Evolutionary conservation across 1,140 invertebrate genomes (phyloP).

Genomic region (Orchesella cincta): DNA sequence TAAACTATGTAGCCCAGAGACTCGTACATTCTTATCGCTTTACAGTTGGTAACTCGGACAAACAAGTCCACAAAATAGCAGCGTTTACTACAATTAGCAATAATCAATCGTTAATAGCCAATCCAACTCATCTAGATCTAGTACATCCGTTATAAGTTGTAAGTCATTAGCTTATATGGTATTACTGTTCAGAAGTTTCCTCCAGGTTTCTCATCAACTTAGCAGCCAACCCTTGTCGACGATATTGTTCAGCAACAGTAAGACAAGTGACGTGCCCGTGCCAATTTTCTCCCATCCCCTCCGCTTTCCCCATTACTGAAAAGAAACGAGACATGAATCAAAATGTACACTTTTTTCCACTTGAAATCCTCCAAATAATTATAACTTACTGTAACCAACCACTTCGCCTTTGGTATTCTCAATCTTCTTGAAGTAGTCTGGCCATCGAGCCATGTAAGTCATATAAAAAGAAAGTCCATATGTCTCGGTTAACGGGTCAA

Average conservation of each 20-base stretch:
- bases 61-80: constrained; percentile 99
- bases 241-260: constrained; percentile 91
- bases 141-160: neutral
- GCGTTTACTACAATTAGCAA: constrained; percentile 73
- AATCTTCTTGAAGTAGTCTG: constrained; percentile 97
- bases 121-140: neutral
- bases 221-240: constrained; percentile 86
- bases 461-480: constrained; percentile 97
- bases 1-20: constrained; percentile 97
- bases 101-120: constrained; percentile 31
- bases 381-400: constrained; percentile 94
- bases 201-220: constrained; percentile 94
- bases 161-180: neutral
- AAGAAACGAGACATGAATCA: constrained; percentile 51
- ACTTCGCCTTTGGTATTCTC: constrained; percentile 93
- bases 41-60: constrained; percentile 94
- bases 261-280: constrained; percentile 98
- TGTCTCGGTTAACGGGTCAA: constrained; percentile 95
- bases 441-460: constrained; percentile 96
- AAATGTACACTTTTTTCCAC: constrained; percentile 4
- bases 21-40: constrained; percentile 97
- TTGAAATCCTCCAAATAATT: constrained; percentile 11
- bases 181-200: constrained; percentile 91
- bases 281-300: constrained; percentile 93
- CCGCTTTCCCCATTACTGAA: constrained; percentile 97